Evolutionary conservation across 2,113 vertebrate species (phyloP), one percentile per base, ranked within the genome.

Genomic region (Aramus guarauna): DNA sequence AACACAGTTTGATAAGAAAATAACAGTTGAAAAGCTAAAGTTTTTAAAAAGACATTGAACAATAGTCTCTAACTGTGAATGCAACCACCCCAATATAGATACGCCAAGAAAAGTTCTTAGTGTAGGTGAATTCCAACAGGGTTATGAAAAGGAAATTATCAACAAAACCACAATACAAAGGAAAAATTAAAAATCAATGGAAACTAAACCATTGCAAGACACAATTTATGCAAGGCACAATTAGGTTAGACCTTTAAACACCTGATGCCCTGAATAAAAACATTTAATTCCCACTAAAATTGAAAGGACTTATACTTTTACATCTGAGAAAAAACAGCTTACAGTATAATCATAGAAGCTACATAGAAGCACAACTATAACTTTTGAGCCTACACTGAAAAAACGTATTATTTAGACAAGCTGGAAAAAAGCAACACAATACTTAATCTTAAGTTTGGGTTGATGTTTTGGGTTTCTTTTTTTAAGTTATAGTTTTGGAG

Each of bases 1-100:
- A 79, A 73, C 78, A 87, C n/a, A 45, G 80, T 93, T 94, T 88
- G 39, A 69, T 77, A 82, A 81, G 87, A 91, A 96, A 90, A 52
- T 56, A 90, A 74, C 12, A 62, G 34, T 24, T 5, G 2, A 63
- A 79, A 88, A 94, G 8, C 23, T 47, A 19, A 67, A 73, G 53
- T 82, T 96, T 63, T 52, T 2, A 7, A 58, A 68, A 79, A 63
- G n/a, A 41, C 41, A 47, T 3, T 45, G 17, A 90, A 67, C 52
- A 37, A 18, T 22, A 48, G 20, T 34, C 24, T 90, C 17, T 9
- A 68, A 58, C 45, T 43, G 15, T 39, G 27, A 88, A 80, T 66
- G 37, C 32, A 77, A 53, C 37, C 77, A 63, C 37, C 15, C 9
- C 26, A 59, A 74, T 7, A 41, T 0, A 84, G 26, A 12, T 15